Conservation (phyloP, 2,888 invertebrate genomes). For the Gastracanthus pulcherrimus region DNA sequence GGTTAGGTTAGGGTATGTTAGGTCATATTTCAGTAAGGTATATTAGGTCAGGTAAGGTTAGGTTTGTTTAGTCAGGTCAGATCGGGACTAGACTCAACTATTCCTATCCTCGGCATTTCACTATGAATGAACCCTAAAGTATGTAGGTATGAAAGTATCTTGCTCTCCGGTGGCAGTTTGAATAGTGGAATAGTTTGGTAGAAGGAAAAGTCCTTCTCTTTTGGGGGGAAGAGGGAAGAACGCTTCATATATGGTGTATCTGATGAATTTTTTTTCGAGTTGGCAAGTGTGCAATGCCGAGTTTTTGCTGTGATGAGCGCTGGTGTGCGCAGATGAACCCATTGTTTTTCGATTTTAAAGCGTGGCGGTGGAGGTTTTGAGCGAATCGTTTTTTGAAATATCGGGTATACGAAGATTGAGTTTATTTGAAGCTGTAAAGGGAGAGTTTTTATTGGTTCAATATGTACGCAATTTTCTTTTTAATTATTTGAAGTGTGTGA, state of each 20-base stretch:
- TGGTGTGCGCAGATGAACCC: slow-evolving; percentile 14
- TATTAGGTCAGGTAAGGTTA: no score
- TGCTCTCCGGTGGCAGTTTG: slow-evolving; percentile 18
- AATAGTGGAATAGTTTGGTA: slow-evolving; percentile 29
- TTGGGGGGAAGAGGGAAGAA: neutral
- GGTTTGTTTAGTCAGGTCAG: no score
- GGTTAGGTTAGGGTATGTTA: no score
- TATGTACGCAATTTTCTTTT: neutral
- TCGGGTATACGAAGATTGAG: no score
- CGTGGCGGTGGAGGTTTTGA: no score
- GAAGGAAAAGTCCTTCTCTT: slow-evolving; percentile 34
- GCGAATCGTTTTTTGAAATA: no score
- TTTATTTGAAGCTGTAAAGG: no score
- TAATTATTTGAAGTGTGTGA: neutral
- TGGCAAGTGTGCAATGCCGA: neutral
- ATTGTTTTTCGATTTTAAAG: slow-evolving; percentile 39
- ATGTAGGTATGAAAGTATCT: no score
- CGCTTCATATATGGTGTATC: slow-evolving; percentile 18
- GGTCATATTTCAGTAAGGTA: no score
- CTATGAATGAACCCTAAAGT: no score
- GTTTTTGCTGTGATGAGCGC: neutral
- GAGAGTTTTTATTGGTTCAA: neutral
- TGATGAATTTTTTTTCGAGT: slow-evolving; percentile 45
- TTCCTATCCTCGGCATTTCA: no score
- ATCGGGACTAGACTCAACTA: no score